Conservation (phyloP, 2,888 invertebrate genomes). For the Alloscopus bannaensis region DNA sequence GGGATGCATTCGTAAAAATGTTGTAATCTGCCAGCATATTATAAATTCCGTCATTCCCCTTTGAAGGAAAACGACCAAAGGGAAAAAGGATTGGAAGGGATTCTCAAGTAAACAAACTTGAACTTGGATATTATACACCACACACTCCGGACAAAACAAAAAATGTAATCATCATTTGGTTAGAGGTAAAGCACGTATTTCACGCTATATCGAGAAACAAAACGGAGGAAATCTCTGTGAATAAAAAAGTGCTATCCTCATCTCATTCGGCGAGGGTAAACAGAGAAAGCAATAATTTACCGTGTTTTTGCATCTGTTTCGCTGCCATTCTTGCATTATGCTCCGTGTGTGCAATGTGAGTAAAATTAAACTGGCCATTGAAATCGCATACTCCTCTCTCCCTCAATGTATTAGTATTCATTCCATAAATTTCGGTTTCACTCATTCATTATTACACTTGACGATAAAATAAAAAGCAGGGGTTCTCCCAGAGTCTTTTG, state of each 20-base stretch:
- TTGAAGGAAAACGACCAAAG: slow-evolving; percentile 22
- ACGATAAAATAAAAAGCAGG: slow-evolving; percentile 6
- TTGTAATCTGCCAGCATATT: slow-evolving; percentile 28
- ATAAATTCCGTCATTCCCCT: no score
- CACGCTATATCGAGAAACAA: slow-evolving; percentile 38
- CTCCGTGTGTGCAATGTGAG: slow-evolving; percentile 1
- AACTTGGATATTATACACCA: slow-evolving; percentile 28
- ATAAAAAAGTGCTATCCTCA: slow-evolving; percentile 23
- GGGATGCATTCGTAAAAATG: slow-evolving; percentile 6
- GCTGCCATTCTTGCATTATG: background rate
- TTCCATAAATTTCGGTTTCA: background rate
- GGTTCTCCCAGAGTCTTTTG: no score
- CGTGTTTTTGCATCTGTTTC: slow-evolving; percentile 3
- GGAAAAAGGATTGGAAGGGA: background rate
- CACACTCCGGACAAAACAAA: background rate
- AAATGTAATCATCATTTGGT: slow-evolving; percentile 5
- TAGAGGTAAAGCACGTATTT: slow-evolving; percentile 40
- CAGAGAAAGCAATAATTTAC: slow-evolving; percentile 36
- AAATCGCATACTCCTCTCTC: background rate
- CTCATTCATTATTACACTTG: slow-evolving; percentile 8
- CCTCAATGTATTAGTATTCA: background rate
- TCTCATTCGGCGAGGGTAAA: background rate
- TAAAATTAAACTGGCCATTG: slow-evolving; percentile 4
- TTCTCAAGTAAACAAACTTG: slow-evolving; percentile 47
- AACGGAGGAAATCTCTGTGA: slow-evolving; percentile 16